Evolutionary conservation across 1,140 invertebrate species (phyloP), one percentile per base, ranked within the genome.

Genomic region (Galleria mellonella): DNA sequence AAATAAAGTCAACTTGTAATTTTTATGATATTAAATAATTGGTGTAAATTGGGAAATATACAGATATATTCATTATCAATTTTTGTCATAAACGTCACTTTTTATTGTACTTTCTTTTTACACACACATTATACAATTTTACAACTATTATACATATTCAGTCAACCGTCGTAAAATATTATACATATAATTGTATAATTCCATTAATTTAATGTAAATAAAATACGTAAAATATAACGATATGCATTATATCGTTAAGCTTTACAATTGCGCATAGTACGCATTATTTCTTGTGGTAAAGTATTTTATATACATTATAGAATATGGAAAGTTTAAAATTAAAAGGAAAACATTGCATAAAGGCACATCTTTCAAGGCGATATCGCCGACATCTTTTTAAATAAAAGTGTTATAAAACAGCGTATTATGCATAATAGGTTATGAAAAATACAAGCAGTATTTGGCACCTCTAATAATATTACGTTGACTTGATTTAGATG

Each of bases 101-200:
- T 23, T 23, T 56, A 62, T 53, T 58, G 58, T 62, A 62, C 50
- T 54, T 51, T 31, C 50, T 52, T 48, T 23, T 65, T 59, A 49
- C 47, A 53, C 57, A 60, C 35, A 60, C 47, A 57, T 53, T 58
- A 56, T 56, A 58, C 44, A 58, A 54, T 48, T 51, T 47, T 43
- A 55, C 29, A 56, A 55, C 48, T 64, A 50, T 63, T 59, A 61
- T 55, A 63, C 50, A 66, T 59, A 52, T 46, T 66, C 64, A 67
- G 64, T 67, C 64, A 55, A 63, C 41, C 35, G 42, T 35, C 33
- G 15, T 36, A 23, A 3, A 2, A 23, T 6, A 23, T 23, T 23
- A 23, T 43, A 50, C 33, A 45, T 27, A 27, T 32, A 46, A 46
- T 44, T 38, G 17, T 40, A 12, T 33, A 46, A 29, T 10, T 43